A percentile compares a stretch with the other conserved stretches of the same genome.
These are phyloP conservation scores for Anorthoa munda DNA, from an alignment of 2,888 invertebrate genomes.

Conservation along the genomic window DNA sequence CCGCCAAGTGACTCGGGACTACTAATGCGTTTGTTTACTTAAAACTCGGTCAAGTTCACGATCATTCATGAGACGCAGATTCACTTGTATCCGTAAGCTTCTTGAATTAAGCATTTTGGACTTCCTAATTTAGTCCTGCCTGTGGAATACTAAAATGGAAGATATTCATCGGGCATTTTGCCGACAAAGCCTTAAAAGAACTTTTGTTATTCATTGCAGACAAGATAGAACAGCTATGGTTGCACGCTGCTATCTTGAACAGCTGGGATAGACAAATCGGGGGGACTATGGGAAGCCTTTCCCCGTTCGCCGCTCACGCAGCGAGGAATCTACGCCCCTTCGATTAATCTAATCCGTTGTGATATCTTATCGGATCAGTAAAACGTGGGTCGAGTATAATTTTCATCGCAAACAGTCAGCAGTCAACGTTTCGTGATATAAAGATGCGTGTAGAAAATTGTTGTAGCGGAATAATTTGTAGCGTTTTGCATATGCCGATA, in stretches of 20 bases:
- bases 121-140: conserved; percentile 5
- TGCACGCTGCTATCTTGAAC: conserved; percentile 74
- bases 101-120: conserved; percentile 57
- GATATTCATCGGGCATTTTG: conserved; percentile 29
- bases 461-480: conserved; percentile 77
- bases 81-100: conserved; percentile 32
- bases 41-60: conserved; percentile 66
- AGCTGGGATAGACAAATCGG: conserved; percentile 72
- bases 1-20: conserved; percentile 72
- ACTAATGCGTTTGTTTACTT: conserved; percentile 73
- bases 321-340: conserved; percentile 71
- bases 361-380: conserved; percentile 70
- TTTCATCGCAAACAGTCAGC: conserved; percentile 60
- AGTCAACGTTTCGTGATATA: conserved; percentile 59
- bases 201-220: conserved; percentile 16
- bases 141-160: conserved; percentile 38
- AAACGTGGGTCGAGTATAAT: conserved; percentile 65
- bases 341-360: conserved; percentile 77
- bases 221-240: conserved; percentile 57
- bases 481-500: conserved; percentile 76
- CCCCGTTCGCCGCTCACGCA: conserved; percentile 72
- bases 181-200: conserved; percentile 37
- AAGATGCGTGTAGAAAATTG: conserved; percentile 78
- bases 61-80: conserved; percentile 54
- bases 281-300: conserved; percentile 77